phyloP scores from a whole-genome alignment of 2,113 vertebrate species.

The Cyphomyrus plagiostoma region DNA sequence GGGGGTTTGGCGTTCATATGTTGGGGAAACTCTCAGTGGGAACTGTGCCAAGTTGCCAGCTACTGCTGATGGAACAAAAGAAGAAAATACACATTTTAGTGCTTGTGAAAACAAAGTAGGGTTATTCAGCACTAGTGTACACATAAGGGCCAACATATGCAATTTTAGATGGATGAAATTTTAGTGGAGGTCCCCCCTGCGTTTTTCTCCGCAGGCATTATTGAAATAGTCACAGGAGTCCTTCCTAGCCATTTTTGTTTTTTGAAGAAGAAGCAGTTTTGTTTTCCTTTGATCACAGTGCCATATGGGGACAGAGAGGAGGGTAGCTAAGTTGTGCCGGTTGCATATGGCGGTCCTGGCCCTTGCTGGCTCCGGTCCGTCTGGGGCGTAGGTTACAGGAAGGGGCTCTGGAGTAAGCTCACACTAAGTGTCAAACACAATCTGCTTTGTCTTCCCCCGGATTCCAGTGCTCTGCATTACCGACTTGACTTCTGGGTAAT shows the following conservation, averaged over 20 bases:
- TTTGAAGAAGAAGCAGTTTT: background rate
- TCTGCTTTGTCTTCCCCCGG: conserved; percentile 47
- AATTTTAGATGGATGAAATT: background rate
- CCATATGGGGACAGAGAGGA: background rate
- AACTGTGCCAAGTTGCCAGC: background rate
- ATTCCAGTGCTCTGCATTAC: conserved; percentile 38
- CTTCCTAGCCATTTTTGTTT: background rate
- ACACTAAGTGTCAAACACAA: conserved; percentile 23
- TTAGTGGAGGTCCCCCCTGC: background rate
- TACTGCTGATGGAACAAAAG: background rate
- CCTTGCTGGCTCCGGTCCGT: background rate
- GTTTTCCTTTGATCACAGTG: background rate
- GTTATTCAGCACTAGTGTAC: background rate
- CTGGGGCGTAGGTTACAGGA: conserved; percentile 25
- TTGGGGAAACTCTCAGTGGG: background rate
- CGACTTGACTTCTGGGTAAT: conserved; percentile 39
- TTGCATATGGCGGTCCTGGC: background rate
- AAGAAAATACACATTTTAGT: background rate
- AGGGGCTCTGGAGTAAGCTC: conserved; percentile 33
- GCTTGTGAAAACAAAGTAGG: background rate
- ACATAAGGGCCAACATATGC: background rate
- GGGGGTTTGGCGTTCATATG: background rate
- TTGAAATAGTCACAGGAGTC: background rate
- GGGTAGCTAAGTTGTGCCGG: background rate
- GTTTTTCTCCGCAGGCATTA: background rate